Evolutionary conservation across 1,140 invertebrate genomes (phyloP).

Genomic region (Triops longicaudatus): DNA sequence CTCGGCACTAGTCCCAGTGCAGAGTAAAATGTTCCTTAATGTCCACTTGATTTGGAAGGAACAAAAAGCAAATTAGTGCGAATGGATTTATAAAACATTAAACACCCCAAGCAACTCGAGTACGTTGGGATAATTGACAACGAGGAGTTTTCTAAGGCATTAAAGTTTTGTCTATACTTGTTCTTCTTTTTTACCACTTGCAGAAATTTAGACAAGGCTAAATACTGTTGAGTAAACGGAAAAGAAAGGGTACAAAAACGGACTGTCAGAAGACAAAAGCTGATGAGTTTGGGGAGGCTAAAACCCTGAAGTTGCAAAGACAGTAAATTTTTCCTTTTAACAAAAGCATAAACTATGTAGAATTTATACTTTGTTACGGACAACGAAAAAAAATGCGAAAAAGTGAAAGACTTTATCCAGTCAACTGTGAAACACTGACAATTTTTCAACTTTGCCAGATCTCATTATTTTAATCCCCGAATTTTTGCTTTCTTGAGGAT

Average conservation of each 20-base stretch:
- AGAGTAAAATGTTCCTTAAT: no score
- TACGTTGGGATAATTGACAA: not conserved
- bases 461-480: not conserved
- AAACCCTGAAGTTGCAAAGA: not conserved
- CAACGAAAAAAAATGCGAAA: not conserved
- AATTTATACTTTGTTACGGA: not conserved
- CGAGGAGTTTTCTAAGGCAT: not conserved
- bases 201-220: not conserved
- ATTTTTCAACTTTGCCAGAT: not conserved
- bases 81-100: not conserved
- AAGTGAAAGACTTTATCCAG: not conserved
- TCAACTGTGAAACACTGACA: not conserved
- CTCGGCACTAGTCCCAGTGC: no score
- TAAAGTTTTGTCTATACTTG: not conserved
- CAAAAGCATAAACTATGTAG: not conserved
- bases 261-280: not conserved
- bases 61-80: not conserved
- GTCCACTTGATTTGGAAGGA: not conserved
- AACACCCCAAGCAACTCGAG: not conserved
- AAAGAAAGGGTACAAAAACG: not conserved
- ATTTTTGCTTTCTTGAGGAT: not conserved
- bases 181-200: not conserved
- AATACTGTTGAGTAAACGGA: not conserved
- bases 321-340: no score
- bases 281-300: not conserved